phyloP scores from a whole-genome alignment of 2,113 vertebrate species.

The Motacilla tschutschensis region DNA sequence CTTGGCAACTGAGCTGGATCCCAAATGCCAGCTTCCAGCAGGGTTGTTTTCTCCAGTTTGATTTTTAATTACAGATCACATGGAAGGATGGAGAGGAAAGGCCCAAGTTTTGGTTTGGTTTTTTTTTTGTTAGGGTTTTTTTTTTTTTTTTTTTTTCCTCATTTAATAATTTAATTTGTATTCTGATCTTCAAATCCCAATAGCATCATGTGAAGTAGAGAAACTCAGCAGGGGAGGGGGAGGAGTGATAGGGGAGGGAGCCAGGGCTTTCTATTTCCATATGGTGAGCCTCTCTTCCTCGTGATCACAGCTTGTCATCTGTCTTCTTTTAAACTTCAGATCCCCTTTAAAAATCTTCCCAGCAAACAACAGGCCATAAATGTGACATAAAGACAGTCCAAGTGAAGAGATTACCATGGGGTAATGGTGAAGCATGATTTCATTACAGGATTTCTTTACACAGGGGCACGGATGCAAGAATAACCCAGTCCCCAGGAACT shows the following conservation, averaged over 20 bases:
- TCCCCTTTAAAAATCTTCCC: conserved; percentile 63
- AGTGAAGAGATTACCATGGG: not conserved
- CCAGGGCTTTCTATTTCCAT: conserved; percentile 62
- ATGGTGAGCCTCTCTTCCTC: conserved; percentile 56
- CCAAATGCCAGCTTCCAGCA: conserved; percentile 8
- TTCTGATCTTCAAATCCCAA: conserved; percentile 65
- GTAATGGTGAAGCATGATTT: not conserved
- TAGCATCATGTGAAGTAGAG: conserved; percentile 52
- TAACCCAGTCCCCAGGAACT: fast-evolving
- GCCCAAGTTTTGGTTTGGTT: not conserved
- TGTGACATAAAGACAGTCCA: conserved; percentile 43
- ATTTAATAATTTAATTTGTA: conserved; percentile 62
- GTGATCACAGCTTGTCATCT: conserved; percentile 63
- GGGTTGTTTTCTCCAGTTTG: conserved; percentile 40
- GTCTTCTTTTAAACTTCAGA: conserved; percentile 67
- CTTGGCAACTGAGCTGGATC: not conserved
- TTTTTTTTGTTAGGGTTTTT: not conserved
- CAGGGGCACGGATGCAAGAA: fast-evolving
- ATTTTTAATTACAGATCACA: conserved; percentile 38
- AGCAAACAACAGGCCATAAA: conserved; percentile 50
- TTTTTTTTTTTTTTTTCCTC: not conserved
- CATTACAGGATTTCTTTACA: not conserved
- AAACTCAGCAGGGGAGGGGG: conserved; percentile 57
- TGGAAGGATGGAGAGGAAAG: conserved; percentile 35
- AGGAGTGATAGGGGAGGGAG: conserved; percentile 45